Percentiles rank a stretch among this genome's conserved stretches.
Evolutionary conservation across 2,888 invertebrate genomes (phyloP).

Genomic region (Scrobipalpa atriplicella): DNA sequence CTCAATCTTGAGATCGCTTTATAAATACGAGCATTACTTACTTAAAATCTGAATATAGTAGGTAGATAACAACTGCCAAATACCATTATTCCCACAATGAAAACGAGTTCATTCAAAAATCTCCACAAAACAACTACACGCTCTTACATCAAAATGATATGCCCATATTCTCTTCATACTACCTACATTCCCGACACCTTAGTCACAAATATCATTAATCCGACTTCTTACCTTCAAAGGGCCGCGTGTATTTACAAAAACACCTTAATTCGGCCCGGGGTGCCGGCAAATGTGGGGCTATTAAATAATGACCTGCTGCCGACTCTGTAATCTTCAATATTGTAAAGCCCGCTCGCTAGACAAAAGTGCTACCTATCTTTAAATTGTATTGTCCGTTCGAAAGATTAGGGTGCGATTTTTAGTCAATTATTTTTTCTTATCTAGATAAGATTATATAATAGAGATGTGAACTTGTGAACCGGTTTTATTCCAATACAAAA

Average conservation of each 20-base stretch:
- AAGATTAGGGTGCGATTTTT: conserved; percentile 11
- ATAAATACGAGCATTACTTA: no score
- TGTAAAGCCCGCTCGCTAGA: conserved; percentile 41
- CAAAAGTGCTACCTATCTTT: conserved; percentile 45
- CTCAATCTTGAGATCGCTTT: no score
- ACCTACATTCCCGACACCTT: conserved; percentile 13
- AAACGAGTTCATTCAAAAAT: background rate
- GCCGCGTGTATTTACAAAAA: conserved; percentile 75
- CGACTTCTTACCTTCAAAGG: conserved; percentile 40
- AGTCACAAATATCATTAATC: conserved; percentile 20
- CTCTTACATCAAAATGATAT: conserved; percentile 4
- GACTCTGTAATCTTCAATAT: conserved; percentile 32
- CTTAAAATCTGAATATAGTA: no score
- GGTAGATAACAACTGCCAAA: background rate
- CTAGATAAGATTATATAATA: background rate
- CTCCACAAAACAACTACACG: background rate
- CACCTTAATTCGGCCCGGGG: conserved; percentile 69
- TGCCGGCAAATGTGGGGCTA: conserved; percentile 67
- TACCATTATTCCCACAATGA: background rate
- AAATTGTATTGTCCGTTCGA: background rate
- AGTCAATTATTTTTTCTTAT: background rate
- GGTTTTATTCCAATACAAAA: no score
- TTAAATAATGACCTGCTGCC: conserved; percentile 71
- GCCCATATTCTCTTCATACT: background rate
- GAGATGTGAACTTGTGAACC: no score